phyloP scores from a whole-genome alignment of 2,113 vertebrate species.

The Arvicanthis niloticus region DNA sequence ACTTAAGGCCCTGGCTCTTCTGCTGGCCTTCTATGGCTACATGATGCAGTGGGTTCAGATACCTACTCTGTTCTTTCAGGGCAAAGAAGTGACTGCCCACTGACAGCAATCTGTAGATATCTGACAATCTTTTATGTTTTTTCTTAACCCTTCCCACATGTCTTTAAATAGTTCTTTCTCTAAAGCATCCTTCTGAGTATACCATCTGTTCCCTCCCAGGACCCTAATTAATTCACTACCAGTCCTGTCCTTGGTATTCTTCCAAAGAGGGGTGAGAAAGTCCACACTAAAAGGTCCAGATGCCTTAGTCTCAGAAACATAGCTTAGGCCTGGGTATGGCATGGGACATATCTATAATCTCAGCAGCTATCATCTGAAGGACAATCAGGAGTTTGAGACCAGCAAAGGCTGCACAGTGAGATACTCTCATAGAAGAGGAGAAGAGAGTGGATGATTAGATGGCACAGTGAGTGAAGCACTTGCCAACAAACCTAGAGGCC shows the following conservation, averaged over 20 bases:
- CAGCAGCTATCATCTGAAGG: not conserved
- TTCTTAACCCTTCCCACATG: not conserved
- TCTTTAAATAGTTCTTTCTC: constrained; percentile 23
- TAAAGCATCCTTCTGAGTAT: not conserved
- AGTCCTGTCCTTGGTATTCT: not conserved
- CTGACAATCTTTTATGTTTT: not conserved
- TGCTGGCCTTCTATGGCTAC: not conserved
- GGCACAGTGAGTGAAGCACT: not conserved
- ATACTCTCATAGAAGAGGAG: not conserved
- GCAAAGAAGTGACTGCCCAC: not conserved
- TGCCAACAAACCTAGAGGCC: not conserved
- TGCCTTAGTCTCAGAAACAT: not conserved
- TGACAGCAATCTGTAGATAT: not conserved
- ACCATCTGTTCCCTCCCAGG: not conserved
- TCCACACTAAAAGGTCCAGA: not conserved
- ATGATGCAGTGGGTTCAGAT: not conserved
- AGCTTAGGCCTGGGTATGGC: not conserved
- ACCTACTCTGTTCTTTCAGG: not conserved
- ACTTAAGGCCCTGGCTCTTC: not conserved
- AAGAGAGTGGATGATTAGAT: not conserved
- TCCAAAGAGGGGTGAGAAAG: not conserved
- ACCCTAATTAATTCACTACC: not conserved
- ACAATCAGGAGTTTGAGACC: not conserved
- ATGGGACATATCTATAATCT: not conserved
- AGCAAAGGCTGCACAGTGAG: not conserved